Evolutionary conservation across 2,113 vertebrate species (phyloP).

Genomic region (Calyptommatus sinebrachiatus): DNA sequence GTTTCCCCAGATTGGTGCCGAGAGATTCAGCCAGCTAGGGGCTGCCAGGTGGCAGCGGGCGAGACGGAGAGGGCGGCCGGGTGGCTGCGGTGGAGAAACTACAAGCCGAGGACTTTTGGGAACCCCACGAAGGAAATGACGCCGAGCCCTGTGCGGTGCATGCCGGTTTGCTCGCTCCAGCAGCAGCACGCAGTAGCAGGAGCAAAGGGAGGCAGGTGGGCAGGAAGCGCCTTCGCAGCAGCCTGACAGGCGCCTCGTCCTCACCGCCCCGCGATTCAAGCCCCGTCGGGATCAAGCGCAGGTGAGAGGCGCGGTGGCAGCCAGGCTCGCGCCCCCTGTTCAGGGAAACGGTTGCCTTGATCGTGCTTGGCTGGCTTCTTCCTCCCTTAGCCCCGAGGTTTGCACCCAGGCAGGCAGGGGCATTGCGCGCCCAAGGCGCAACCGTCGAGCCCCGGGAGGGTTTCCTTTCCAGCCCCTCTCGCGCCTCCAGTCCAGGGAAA

Average conservation of each 20-base stretch:
- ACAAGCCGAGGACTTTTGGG: not conserved
- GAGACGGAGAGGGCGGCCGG: too few relatives aligned
- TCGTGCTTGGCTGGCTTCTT: not conserved
- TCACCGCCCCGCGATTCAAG: too few relatives aligned
- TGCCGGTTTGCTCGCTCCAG: conserved; percentile 8
- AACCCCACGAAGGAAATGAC: conserved; percentile 47
- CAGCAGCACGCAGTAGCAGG: too few relatives aligned
- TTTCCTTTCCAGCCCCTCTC: too few relatives aligned
- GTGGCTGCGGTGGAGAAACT: not conserved
- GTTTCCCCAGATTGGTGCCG: too few relatives aligned
- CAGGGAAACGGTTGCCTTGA: not conserved
- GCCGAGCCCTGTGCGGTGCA: not conserved
- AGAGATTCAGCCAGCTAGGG: too few relatives aligned
- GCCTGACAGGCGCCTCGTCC: conserved; percentile 39
- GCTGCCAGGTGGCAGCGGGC: too few relatives aligned
- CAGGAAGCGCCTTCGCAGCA: conserved; percentile 22
- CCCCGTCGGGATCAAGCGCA: not conserved
- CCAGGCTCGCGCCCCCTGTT: not conserved
- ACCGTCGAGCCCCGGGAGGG: too few relatives aligned
- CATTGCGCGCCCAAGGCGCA: not conserved
- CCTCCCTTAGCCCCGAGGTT: not conserved
- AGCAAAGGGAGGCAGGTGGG: not conserved
- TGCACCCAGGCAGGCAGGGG: not conserved
- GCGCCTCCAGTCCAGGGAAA: not conserved
- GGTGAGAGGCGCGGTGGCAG: conserved; percentile 27